These are phyloP conservation scores for Arbacia lixula DNA, from an alignment of 53 echinoderm and acorn worm species.

Conservation along the genomic window DNA sequence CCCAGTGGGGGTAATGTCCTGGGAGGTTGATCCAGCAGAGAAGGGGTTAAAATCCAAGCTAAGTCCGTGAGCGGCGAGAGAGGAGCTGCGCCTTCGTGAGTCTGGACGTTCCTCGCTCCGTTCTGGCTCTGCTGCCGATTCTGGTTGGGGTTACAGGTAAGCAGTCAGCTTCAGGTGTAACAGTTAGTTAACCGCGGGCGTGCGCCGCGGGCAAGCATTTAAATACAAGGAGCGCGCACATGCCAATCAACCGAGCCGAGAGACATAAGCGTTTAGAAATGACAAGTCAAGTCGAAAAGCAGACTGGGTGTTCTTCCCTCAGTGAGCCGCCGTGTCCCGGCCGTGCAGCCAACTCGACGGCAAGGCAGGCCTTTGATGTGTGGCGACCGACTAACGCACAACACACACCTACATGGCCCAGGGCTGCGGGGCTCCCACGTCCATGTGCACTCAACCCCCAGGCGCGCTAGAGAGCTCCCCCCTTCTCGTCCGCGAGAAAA, in stretches of 20 bases:
- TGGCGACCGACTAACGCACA: background rate
- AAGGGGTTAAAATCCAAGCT: conserved; percentile 43
- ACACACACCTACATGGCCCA: conserved; percentile 25
- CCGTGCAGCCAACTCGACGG: conserved; percentile 28
- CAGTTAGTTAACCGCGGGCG: conserved; percentile 50
- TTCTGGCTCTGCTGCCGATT: background rate
- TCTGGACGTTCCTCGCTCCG: conserved; percentile 11
- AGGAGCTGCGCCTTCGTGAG: too few species aligned
- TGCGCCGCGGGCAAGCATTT: conserved; percentile 4
- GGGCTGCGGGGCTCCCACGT: background rate
- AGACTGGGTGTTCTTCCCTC: background rate
- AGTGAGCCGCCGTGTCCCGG: too few species aligned
- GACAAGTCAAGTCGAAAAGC: background rate
- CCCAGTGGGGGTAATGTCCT: conserved; percentile 37
- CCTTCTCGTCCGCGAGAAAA: background rate
- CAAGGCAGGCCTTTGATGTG: conserved; percentile 28
- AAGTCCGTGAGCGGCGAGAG: conserved; percentile 39
- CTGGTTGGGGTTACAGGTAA: conserved; percentile 31
- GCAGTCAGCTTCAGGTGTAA: conserved; percentile 32
- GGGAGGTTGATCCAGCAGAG: background rate
- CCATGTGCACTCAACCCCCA: conserved; percentile 51
- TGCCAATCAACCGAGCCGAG: conserved; percentile 37
- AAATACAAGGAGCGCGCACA: conserved; percentile 11
- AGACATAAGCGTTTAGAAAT: background rate
- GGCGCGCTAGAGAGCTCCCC: background rate